Evolutionary conservation across 2,797 vertebrate species (phyloP).

Genomic region (Rhadinocentrus ornatus): DNA sequence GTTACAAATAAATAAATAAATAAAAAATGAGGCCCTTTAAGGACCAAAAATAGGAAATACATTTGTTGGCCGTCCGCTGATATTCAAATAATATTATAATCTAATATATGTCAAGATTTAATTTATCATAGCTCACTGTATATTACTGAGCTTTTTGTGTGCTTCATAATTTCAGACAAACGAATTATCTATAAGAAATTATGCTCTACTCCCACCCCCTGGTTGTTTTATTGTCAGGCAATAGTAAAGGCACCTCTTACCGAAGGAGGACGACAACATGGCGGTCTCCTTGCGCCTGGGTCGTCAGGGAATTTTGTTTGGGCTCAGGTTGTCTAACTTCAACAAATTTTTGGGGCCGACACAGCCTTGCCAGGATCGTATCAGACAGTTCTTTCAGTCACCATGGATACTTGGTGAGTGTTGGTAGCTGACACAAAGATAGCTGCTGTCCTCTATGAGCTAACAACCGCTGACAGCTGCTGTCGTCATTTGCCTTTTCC

Average conservation of each 20-base stretch:
- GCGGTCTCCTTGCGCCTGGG: constrained; percentile 84
- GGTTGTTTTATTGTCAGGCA: constrained; percentile 62
- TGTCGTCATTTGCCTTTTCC: neutral
- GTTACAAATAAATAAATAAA: too few relatives aligned
- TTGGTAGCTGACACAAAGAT: neutral
- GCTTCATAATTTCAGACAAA: neutral
- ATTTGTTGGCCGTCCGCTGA: too few relatives aligned
- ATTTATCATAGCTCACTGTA: neutral
- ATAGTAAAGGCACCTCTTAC: constrained; percentile 5
- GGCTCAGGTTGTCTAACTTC: constrained; percentile 65
- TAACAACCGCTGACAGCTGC: constrained; percentile 14
- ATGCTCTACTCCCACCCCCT: neutral
- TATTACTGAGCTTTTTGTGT: neutral
- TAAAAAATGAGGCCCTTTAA: too few relatives aligned
- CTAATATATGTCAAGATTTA: too few relatives aligned
- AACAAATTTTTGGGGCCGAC: constrained; percentile 57
- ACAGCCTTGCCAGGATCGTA: constrained; percentile 49
- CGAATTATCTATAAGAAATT: neutral
- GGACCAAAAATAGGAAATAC: too few relatives aligned
- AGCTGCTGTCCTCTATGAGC: neutral
- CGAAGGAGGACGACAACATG: constrained; percentile 79
- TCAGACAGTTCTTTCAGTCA: constrained; percentile 73
- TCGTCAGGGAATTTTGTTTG: constrained; percentile 75
- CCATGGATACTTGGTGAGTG: constrained; percentile 78
- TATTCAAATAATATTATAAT: too few relatives aligned